phyloP scores from a whole-genome alignment of 2,888 invertebrate species.

The Oligia fasciuncula region DNA sequence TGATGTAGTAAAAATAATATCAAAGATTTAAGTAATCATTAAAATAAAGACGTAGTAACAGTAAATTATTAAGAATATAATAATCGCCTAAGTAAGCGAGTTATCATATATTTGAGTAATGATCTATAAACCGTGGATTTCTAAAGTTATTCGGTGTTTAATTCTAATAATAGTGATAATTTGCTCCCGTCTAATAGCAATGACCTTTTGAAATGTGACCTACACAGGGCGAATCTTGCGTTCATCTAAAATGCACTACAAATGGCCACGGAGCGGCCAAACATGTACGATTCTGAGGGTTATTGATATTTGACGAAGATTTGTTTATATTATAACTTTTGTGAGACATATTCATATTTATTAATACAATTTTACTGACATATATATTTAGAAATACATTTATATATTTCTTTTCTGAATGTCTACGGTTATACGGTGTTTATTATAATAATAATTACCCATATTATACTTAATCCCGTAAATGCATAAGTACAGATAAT shows the following conservation, averaged over 20 bases:
- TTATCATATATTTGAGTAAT: slow-evolving; percentile 40
- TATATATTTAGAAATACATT: slow-evolving; percentile 22
- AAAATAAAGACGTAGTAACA: slow-evolving; percentile 48
- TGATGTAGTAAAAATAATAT: slow-evolving; percentile 46
- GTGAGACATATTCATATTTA: slow-evolving; percentile 24
- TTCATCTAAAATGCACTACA: not conserved
- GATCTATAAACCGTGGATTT: slow-evolving; percentile 31
- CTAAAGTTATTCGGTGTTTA: slow-evolving; percentile 16
- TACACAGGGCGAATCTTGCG: not conserved
- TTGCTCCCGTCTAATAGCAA: slow-evolving; percentile 23
- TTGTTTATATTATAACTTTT: slow-evolving; percentile 23
- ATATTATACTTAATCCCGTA: slow-evolving; percentile 6
- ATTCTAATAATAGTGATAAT: slow-evolving; percentile 9
- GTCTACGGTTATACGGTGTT: slow-evolving; percentile 29
- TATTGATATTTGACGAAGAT: slow-evolving; percentile 31
- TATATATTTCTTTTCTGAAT: slow-evolving; percentile 23
- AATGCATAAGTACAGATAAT: slow-evolving; percentile 24
- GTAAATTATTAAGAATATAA: slow-evolving; percentile 60
- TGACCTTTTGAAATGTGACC: slow-evolving; percentile 12
- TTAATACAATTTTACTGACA: slow-evolving; percentile 5
- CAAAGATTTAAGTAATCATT: slow-evolving; percentile 47
- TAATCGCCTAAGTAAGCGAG: slow-evolving; percentile 59
- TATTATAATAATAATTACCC: slow-evolving; percentile 49
- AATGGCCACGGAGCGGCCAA: slow-evolving; percentile 4
- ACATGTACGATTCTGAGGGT: not conserved